Conservation (phyloP, 2,797 vertebrate species). For the Falco peregrinus region DNA sequence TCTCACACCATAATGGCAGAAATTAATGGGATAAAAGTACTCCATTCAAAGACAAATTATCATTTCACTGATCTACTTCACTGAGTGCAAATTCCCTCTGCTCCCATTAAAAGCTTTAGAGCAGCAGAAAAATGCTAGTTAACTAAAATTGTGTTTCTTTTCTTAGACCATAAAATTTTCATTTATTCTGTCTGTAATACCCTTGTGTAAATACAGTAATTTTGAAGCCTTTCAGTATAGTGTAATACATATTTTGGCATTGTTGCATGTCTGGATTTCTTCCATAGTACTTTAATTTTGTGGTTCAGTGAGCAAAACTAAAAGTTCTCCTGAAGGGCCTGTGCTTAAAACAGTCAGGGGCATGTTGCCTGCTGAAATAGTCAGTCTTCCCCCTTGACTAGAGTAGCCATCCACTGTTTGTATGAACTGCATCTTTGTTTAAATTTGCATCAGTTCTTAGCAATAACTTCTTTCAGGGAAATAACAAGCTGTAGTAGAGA, state of each 20-base stretch:
- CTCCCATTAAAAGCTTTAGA: slow-evolving; percentile 78
- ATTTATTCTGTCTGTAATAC: slow-evolving; percentile 77
- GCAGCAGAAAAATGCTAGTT: slow-evolving; percentile 75
- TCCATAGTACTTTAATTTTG: slow-evolving; percentile 80
- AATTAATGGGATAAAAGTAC: slow-evolving; percentile 80
- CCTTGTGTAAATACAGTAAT: slow-evolving; percentile 76
- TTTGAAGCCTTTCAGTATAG: slow-evolving; percentile 67
- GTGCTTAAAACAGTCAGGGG: slow-evolving; percentile 74
- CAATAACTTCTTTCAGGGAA: background rate
- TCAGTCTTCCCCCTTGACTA: slow-evolving; percentile 64
- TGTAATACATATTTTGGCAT: slow-evolving; percentile 72
- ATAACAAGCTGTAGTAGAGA: background rate
- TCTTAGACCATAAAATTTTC: slow-evolving; percentile 77
- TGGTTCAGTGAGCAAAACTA: slow-evolving; percentile 79
- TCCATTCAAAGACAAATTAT: slow-evolving; percentile 81
- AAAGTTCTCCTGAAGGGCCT: slow-evolving; percentile 69
- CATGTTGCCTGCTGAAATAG: slow-evolving; percentile 62
- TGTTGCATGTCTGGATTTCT: slow-evolving; percentile 73
- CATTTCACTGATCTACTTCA: slow-evolving; percentile 79
- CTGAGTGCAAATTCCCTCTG: slow-evolving; percentile 75
- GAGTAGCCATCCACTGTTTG: background rate
- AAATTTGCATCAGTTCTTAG: slow-evolving; percentile 6
- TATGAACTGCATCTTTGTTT: slow-evolving; percentile 12
- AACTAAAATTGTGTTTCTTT: slow-evolving; percentile 79
- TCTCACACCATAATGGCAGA: slow-evolving; percentile 73